These are phyloP conservation scores for Drymodes brunneopygia DNA, from an alignment of 2,113 vertebrate species.

Conservation along the genomic window DNA sequence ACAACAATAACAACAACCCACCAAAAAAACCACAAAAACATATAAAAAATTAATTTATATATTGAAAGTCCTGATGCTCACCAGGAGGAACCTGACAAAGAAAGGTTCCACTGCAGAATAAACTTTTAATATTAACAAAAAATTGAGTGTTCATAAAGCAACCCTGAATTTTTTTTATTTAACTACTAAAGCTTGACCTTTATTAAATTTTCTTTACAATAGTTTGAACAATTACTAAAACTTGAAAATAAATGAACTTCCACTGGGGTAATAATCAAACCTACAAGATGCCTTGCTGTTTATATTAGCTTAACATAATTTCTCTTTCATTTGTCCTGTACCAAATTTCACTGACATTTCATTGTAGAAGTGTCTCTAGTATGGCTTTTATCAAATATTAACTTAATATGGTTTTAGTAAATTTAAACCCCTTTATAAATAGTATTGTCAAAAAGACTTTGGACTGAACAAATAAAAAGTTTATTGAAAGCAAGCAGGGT, in stretches of 20 bases:
- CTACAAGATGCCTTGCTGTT: neutral
- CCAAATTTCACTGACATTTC: neutral
- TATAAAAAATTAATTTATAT: neutral
- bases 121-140: neutral
- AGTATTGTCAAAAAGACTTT: neutral
- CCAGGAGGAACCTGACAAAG: neutral
- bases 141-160: neutral
- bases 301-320: neutral
- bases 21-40: neutral
- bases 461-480: neutral
- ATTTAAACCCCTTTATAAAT: neutral
- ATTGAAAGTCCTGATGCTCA: neutral
- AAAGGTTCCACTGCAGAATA: neutral
- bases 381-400: slow-evolving; percentile 9
- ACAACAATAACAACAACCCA: neutral
- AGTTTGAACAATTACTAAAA: neutral
- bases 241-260: neutral
- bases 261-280: neutral
- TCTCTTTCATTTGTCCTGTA: slow-evolving; percentile 18
- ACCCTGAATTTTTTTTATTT: neutral
- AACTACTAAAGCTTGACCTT: neutral
- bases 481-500: neutral
- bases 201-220: neutral
- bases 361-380: neutral
- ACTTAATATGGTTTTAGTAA: neutral